phyloP scores from a whole-genome alignment of 2,888 invertebrate species.

The Scotopteryx bipunctaria region DNA sequence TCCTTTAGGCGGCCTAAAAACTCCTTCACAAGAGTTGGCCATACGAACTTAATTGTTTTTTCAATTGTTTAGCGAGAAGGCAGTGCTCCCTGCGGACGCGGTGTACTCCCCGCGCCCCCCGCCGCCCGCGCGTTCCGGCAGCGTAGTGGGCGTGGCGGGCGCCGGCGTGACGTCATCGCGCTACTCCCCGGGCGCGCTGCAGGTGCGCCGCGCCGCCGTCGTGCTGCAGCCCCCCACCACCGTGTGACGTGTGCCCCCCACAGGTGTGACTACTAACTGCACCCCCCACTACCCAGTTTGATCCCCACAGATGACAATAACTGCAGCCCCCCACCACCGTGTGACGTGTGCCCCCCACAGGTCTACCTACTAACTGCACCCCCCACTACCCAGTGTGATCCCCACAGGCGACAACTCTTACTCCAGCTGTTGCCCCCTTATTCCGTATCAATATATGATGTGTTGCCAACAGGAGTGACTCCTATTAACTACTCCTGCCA shows the following conservation, averaged over 20 bases:
- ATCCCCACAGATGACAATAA: too few relatives aligned
- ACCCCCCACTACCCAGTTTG: conserved; percentile 1
- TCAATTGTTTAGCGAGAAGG: conserved; percentile 63
- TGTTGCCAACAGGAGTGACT: too few relatives aligned
- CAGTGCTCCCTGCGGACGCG: conserved; percentile 89
- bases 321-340: conserved; percentile 94
- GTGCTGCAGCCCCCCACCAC: conserved; percentile 94
- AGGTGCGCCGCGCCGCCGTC: conserved; percentile 95
- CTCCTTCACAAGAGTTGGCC: too few relatives aligned
- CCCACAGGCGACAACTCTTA: too few relatives aligned
- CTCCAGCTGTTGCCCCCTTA: too few relatives aligned
- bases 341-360: conserved; percentile 54
- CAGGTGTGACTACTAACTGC: conserved; percentile 52
- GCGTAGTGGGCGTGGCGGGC: conserved; percentile 74
- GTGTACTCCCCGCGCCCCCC: conserved; percentile 85
- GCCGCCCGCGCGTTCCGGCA: conserved; percentile 71
- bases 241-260: conserved; percentile 67
- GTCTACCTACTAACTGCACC: conserved; percentile 48
- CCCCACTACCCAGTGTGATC: too few relatives aligned
- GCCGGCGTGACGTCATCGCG: conserved; percentile 63
- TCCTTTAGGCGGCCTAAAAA: too few relatives aligned
- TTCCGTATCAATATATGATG: too few relatives aligned
- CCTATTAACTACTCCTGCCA: too few relatives aligned
- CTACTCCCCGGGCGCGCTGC: conserved; percentile 90
- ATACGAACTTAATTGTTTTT: too few relatives aligned